These are phyloP conservation scores for Emys orbicularis DNA, from an alignment of 2,797 vertebrate genomes.

Conservation along the genomic window DNA sequence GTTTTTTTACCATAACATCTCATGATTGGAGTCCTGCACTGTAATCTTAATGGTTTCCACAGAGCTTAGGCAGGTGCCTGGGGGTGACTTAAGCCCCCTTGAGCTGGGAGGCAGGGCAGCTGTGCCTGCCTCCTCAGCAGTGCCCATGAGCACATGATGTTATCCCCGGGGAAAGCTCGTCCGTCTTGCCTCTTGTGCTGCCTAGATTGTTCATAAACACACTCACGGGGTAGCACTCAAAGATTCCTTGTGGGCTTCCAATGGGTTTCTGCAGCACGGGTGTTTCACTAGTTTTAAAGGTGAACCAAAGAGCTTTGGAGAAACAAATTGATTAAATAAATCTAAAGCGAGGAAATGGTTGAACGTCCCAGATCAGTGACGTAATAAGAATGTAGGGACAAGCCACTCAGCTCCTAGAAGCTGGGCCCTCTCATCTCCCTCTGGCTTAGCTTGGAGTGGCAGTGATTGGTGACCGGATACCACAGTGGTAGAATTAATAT, in stretches of 20 bases:
- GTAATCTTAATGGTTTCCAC: not conserved
- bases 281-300: conserved; percentile 10
- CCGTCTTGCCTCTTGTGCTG: not conserved
- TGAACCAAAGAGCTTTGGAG: not conserved
- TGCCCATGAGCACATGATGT: not conserved
- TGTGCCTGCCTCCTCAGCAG: not conserved
- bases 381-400: fast-evolving
- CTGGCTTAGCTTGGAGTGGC: not conserved
- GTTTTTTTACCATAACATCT: not conserved
- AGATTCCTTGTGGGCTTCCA: not conserved
- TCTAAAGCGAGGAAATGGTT: not conserved
- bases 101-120: not conserved
- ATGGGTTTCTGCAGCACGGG: not conserved
- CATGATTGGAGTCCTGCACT: not conserved
- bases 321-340: not conserved
- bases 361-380: not conserved
- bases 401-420: not conserved
- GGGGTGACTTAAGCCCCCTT: not conserved
- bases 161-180: not conserved
- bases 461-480: not conserved
- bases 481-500: not conserved
- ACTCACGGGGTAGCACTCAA: fast-evolving
- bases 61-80: not conserved
- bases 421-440: not conserved
- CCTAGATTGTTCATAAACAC: not conserved